Base-by-base conservation (phyloP, 1,140 invertebrate genomes). In the Polypedilum pembai region DNA sequence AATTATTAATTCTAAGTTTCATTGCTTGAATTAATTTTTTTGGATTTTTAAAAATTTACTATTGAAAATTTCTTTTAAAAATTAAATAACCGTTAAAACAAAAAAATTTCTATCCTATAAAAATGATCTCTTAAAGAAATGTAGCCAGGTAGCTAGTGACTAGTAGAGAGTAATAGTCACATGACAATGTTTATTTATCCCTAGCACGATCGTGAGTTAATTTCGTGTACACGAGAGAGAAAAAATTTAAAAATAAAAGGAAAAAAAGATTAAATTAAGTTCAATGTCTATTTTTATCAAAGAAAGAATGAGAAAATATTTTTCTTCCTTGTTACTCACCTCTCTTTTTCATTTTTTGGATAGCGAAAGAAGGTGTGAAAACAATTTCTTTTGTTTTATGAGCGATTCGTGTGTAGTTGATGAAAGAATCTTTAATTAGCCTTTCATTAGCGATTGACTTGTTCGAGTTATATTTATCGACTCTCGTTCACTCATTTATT, bases 331-430 rank as follows among this genome's bases (percentile, higher is more conserved):
- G 45, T n/a, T n/a, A 56, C n/a, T 56, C 45, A 56, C 15, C 15
- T 15, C 15, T n/a, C 45, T 56, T 12, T 15, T 15, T 56, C 45
- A 56, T 15, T 15, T n/a, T 56, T 12, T 56, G n/a, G 12, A 56
- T 33, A 33, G 24, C 24, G 24, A 33, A 5, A 5, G 45, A 56
- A 56, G 45, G 45, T 56, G 45, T 15, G 15, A 56, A 56, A 56
- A 56, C 12, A 56, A 56, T 56, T 56, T 56, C 45, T 56, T 56
- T 56, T 56, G 45, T 56, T 56, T 56, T 12, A 56, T 56, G 45
- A 56, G 45, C 12, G 15, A 15, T n/a, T 56, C 41, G 8, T 45
- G 41, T 45, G 41, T 45, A 4, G 15, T 2, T 56, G 12, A 56
- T 56, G 10, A 12, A 33, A 15, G 45, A 56, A 15, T n/a, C 12